Percentiles rank a stretch among this genome's conserved stretches.
Conservation (phyloP, 1,140 invertebrate genomes). For the Drosophila guanche region DNA sequence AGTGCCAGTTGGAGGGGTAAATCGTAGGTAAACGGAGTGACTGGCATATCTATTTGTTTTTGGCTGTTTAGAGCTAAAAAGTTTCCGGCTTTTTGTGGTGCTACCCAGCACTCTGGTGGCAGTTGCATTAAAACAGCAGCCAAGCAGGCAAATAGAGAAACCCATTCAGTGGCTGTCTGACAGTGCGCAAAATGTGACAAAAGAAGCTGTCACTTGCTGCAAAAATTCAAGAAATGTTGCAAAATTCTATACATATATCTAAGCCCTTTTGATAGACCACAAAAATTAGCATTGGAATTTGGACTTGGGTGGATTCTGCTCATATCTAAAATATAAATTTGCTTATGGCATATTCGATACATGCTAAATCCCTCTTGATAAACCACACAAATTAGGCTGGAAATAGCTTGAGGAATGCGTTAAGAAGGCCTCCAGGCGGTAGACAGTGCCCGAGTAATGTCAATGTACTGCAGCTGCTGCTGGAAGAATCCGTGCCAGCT, state of each 20-base stretch:
- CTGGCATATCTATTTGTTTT: conserved; percentile 58
- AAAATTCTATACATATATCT: conserved; percentile 4
- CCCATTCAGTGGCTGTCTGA: conserved; percentile 3
- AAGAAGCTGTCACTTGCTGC: conserved; percentile 56
- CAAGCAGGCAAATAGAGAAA: too few species aligned
- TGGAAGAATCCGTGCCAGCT: conserved; percentile 2
- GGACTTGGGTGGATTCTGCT: too few species aligned
- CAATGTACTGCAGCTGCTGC: neutral
- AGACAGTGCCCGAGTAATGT: too few species aligned
- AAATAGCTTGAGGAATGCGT: too few species aligned
- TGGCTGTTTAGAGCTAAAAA: conserved; percentile 60
- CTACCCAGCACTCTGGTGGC: too few species aligned
- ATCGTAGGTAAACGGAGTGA: neutral
- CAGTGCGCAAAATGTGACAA: conserved; percentile 51
- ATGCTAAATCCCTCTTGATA: too few species aligned
- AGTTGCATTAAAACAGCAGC: too few species aligned
- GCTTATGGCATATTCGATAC: too few species aligned
- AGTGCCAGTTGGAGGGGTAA: neutral
- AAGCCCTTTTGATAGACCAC: too few species aligned
- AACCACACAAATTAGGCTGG: too few species aligned
- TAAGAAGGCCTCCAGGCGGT: too few species aligned
- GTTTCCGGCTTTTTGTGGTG: conserved; percentile 50
- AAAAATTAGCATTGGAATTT: neutral
- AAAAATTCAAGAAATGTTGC: conserved; percentile 22
- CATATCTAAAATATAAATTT: too few species aligned